A percentile compares a stretch with the other conserved stretches of the same genome.
These are phyloP conservation scores for Petroica traversi DNA, from an alignment of 2,113 vertebrate genomes.

Conservation along the genomic window DNA sequence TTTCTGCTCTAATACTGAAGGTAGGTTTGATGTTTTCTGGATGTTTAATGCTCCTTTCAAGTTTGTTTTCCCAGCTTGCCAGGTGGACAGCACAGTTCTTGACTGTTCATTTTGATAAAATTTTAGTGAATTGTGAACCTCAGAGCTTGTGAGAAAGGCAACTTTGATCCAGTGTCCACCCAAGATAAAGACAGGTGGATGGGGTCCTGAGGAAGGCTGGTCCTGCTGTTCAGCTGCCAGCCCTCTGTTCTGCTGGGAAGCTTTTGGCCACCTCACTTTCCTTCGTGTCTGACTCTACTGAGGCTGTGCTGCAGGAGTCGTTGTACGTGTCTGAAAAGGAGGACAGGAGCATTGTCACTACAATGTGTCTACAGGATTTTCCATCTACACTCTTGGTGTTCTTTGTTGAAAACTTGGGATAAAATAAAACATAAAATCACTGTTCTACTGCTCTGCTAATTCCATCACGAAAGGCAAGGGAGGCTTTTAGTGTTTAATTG, in stretches of 20 bases:
- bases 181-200: slow-evolving; percentile 16
- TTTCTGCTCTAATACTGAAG: slow-evolving; percentile 15
- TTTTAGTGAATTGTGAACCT: slow-evolving; percentile 35
- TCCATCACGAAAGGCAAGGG: neutral
- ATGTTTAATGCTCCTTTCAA: slow-evolving; percentile 17
- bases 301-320: slow-evolving; percentile 75
- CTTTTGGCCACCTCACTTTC: slow-evolving; percentile 64
- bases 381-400: neutral
- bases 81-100: neutral
- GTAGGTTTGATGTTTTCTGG: neutral
- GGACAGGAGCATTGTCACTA: neutral
- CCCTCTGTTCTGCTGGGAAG: slow-evolving; percentile 74
- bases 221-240: slow-evolving; percentile 66
- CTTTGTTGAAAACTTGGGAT: neutral
- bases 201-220: slow-evolving; percentile 40
- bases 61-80: neutral
- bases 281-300: slow-evolving; percentile 76
- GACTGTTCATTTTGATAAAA: slow-evolving; percentile 9
- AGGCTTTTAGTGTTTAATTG: neutral
- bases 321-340: slow-evolving; percentile 80
- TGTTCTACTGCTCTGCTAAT: neutral
- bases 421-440: neutral
- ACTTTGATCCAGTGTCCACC: slow-evolving; percentile 47
- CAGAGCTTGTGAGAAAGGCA: slow-evolving; percentile 54
- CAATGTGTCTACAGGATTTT: neutral